Percentiles rank a stretch among this genome's conserved stretches.
Evolutionary conservation across 2,113 vertebrate species (phyloP).

Genomic region (Cryptomyrus ogoouensis): DNA sequence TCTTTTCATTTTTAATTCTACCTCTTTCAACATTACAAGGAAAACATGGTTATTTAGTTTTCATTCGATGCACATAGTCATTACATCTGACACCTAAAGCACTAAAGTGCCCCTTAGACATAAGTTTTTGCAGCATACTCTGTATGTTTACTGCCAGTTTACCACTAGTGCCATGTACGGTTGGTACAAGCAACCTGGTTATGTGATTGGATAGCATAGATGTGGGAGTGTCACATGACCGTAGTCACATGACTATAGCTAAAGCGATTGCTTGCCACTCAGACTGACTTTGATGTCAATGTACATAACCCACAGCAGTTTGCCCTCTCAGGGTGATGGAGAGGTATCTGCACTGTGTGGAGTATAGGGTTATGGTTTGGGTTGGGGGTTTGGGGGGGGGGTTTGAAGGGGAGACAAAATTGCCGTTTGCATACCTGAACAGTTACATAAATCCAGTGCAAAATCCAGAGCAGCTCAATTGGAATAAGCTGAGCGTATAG

Average conservation of each 20-base stretch:
- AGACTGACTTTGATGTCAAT: not conserved
- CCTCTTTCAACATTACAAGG: not conserved
- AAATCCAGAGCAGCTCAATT: not conserved
- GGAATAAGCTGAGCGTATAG: not conserved
- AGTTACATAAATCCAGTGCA: not conserved
- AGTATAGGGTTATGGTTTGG: not conserved
- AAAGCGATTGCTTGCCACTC: not conserved
- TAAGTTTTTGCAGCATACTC: not conserved
- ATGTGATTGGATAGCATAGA: not conserved
- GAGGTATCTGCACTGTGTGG: not conserved
- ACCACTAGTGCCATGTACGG: not conserved
- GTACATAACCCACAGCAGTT: not conserved
- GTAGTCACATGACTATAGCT: not conserved
- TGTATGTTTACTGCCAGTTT: not conserved
- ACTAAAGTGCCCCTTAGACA: not conserved
- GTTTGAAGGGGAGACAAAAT: not conserved
- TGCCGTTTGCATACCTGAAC: not conserved
- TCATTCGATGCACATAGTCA: not conserved
- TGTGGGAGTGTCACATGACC: not conserved
- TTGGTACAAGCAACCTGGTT: not conserved
- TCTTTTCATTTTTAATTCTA: not conserved
- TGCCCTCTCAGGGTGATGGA: not conserved
- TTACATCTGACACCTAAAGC: conserved; percentile 2
- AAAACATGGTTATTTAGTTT: not conserved
- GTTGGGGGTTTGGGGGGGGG: not conserved